Base-by-base conservation (phyloP, 2,797 vertebrate species). In the Propithecus perrieri region DNA sequence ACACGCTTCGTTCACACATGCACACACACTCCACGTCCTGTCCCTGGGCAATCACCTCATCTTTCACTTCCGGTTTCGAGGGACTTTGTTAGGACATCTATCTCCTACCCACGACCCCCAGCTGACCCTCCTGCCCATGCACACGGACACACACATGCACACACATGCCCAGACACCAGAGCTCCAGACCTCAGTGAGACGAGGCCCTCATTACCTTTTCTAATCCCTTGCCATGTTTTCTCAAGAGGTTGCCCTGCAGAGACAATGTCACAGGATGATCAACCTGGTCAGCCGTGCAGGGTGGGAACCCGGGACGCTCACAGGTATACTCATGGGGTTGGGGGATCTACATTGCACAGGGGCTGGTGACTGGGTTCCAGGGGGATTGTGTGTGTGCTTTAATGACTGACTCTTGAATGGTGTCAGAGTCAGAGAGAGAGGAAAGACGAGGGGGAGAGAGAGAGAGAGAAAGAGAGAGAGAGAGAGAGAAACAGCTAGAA, bases 161-260 rank as follows among this genome's bases (percentile, higher is more conserved):
- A 80, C 53, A 0, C 87, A 48, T 11, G 11, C 90, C 78, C 6
- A 0, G 81, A 63, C 33, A 65, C 76, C 24, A 4, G 91, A 75
- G 81, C 91, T 59, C 14, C 22, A 69, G 83, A 33, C 72, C 83
- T 85, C 72, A 30, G 35, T 26, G 13, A 38, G 50, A n/a, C 0
- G 2, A 91, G 89, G 81, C 38, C 92, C 98, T 96, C 94, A 95
- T 99, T 99, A 99, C 99, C 99, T 99, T 99, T 98, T 99, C 99
- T 98, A 98, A 98, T 97, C 99, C 99, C 98, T 99, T 99, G 98
- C 99, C 99, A 98, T 99, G 99, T 97, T 99, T 99, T 99, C 99
- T 99, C 98, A 99, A 99, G 98, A 99, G 98, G 96, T 98, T 98
- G 78, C 99, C 99, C 99, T 99, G 99, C 98, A 99, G 99, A 99